These are phyloP conservation scores for Peromyscus nudipes DNA, from an alignment of 2,797 vertebrate genomes.

Conservation along the genomic window DNA sequence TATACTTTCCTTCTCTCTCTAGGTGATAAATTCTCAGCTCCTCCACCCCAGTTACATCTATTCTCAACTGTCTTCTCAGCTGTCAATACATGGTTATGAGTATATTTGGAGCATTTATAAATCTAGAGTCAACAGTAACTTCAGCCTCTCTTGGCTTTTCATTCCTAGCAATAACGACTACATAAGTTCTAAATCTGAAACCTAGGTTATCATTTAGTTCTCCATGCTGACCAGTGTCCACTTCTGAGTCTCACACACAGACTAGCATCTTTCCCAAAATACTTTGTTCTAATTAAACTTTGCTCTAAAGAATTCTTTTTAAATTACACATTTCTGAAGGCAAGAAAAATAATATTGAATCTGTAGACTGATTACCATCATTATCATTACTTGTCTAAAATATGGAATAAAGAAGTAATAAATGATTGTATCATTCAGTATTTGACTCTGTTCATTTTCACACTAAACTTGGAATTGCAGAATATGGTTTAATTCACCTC, in stretches of 20 bases:
- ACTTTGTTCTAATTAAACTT: not conserved
- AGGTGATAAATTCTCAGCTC: not conserved
- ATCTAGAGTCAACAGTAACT: not conserved
- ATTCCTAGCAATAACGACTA: not conserved
- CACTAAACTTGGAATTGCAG: not conserved
- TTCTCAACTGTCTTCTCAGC: not conserved
- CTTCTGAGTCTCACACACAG: not conserved
- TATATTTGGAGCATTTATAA: not conserved
- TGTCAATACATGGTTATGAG: not conserved
- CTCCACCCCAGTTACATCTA: not conserved
- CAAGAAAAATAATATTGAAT: not conserved
- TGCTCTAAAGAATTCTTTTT: not conserved
- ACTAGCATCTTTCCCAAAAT: constrained; percentile 8
- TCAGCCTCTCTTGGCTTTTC: not conserved
- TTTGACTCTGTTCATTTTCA: not conserved
- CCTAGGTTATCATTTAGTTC: not conserved
- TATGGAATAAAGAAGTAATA: not conserved
- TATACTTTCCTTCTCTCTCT: not conserved
- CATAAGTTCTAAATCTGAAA: not conserved
- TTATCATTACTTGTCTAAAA: not conserved
- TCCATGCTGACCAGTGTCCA: not conserved
- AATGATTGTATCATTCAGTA: not conserved
- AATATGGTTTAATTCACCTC: not conserved
- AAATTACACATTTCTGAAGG: constrained; percentile 6
- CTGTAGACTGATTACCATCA: not conserved